These are phyloP conservation scores for Hermaeophaga mercurialis DNA, from an alignment of 2,888 invertebrate species.

Conservation along the genomic window DNA sequence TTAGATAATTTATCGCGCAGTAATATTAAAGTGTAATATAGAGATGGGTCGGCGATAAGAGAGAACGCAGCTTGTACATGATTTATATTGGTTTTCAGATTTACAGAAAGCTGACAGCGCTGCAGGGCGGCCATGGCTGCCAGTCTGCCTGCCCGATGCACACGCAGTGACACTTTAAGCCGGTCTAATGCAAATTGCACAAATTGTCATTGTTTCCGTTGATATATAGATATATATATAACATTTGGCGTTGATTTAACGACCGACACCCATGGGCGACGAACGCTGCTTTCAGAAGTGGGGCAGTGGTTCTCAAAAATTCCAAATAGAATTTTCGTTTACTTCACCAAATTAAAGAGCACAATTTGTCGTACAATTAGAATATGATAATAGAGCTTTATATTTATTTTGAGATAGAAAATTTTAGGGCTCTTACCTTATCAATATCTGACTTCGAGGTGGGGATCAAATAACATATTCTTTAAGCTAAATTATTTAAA, in stretches of 20 bases:
- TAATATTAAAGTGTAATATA: constrained; percentile 19
- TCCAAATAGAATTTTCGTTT: too few species aligned
- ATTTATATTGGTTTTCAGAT: constrained; percentile 27
- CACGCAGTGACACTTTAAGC: constrained; percentile 24
- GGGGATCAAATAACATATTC: too few species aligned
- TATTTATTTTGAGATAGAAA: too few species aligned
- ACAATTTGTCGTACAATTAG: too few species aligned
- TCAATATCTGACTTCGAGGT: too few species aligned
- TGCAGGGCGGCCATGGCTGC: constrained; percentile 8
- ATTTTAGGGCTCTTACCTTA: too few species aligned
- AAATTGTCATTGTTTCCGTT: constrained; percentile 21
- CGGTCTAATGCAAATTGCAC: constrained; percentile 22
- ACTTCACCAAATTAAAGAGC: too few species aligned
- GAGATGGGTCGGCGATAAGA: constrained; percentile 13
- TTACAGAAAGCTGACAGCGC: constrained; percentile 27
- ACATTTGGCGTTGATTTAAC: constrained; percentile 11
- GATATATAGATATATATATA: constrained; percentile 15
- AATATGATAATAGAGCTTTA: too few species aligned
- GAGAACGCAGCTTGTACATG: constrained; percentile 27
- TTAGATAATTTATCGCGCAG: constrained; percentile 13
- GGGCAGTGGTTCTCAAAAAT: too few species aligned
- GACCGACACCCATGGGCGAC: background rate
- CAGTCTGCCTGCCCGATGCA: constrained; percentile 17
- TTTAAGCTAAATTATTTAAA: too few species aligned
- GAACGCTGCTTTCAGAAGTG: too few species aligned